Evolutionary conservation across 2,888 invertebrate genomes (phyloP), one percentile per base, ranked within the genome.

Genomic region (Acronicta leporina): DNA sequence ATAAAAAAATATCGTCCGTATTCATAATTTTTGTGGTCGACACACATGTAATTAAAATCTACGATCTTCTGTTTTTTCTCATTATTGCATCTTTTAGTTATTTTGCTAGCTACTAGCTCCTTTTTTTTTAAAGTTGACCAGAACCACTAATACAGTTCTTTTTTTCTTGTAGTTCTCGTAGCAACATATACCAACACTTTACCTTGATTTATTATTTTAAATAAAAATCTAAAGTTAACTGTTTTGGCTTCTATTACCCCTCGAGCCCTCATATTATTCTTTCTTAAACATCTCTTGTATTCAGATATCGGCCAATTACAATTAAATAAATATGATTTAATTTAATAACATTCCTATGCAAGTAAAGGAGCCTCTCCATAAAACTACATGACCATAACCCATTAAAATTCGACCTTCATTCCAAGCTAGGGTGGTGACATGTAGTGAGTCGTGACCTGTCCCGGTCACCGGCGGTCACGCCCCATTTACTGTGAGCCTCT

Each of bases 401-500:
- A 57, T 67, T 70, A 53, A 60, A 60, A 69, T 63, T 67, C 71
- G 55, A 69, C 63, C 57, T 75, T 71, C 63, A 75, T 75, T 64
- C 49, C 59, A 63, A 57, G 68, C 63, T 61, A 66, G 57, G 61
- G 68, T 63, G 59, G 55, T 67, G 71, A 73, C 74, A 73, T 72
- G 76, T 78, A 71, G 68, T 83, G 77, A 79, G 77, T 90, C 89
- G 91, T 92, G 92, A 92, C 92, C 85, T 72, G 87, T 74, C 82
- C 81, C 80, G 84, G 84, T 83, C 85, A 83, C 71, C 81, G 76
- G 76, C 81, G 83, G 91, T 90, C 90, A 91, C 90, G 92, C 88
- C 91, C 91, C 91, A 90, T 92, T 90, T 87, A 82, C 81, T 77
- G 77, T 81, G 79, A 79, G 82, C 80, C 79, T 81, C 79, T 71